Percentiles rank a stretch among this genome's conserved stretches.
These are phyloP conservation scores for Anguilla pacifica DNA, from an alignment of 2,797 vertebrate genomes.

Conservation along the genomic window DNA sequence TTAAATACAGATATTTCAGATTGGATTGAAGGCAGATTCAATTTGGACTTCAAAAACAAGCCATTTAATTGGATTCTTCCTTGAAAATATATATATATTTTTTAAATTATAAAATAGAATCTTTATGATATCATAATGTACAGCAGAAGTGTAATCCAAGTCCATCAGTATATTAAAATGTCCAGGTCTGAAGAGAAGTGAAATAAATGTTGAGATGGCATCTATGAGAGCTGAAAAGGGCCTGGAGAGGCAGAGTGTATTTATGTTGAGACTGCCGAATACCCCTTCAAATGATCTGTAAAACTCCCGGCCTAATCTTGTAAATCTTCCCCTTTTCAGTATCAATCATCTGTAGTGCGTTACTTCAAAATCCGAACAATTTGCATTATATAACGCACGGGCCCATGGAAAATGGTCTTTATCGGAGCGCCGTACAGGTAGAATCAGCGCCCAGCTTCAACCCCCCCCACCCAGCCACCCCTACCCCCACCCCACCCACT, in stretches of 20 bases:
- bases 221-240: conserved; percentile 29
- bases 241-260: conserved; percentile 33
- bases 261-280: conserved; percentile 25
- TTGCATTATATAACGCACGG: neutral
- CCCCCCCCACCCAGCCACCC: neutral
- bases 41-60: conserved; percentile 58
- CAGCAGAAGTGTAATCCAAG: conserved; percentile 52
- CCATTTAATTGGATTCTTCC: conserved; percentile 55
- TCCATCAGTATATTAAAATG: conserved; percentile 64
- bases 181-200: conserved; percentile 46
- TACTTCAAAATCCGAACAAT: conserved; percentile 15
- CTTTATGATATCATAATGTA: conserved; percentile 48
- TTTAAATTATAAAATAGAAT: conserved; percentile 32
- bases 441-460: neutral
- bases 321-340: conserved; percentile 23
- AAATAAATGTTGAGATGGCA: conserved; percentile 39
- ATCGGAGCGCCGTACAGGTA: conserved; percentile 2
- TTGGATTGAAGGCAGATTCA: conserved; percentile 65
- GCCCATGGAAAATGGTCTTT: conserved; percentile 20
- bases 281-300: conserved; percentile 25
- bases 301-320: conserved; percentile 25
- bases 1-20: conserved; percentile 60
- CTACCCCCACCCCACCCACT: neutral
- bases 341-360: conserved; percentile 29
- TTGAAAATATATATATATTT: conserved; percentile 49